Base-by-base conservation (phyloP, 2,888 invertebrate genomes). In the Chrysodeixis includens region DNA sequence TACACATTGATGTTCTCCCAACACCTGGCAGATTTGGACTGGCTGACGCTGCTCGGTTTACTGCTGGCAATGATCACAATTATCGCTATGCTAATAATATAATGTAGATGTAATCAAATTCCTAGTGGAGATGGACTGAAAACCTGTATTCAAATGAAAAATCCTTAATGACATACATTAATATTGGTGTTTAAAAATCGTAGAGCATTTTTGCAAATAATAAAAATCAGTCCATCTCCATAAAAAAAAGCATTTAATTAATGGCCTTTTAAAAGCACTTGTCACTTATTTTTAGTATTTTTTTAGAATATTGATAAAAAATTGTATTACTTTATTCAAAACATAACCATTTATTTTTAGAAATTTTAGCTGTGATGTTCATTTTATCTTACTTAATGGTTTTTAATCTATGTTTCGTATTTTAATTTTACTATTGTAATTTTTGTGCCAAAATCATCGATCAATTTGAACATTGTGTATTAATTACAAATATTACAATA, bases 41-140 rank as follows among this genome's bases (percentile, higher is more conserved):
- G 97, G 93, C 95, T 97, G 93, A 96, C 97, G 87, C 95, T 97
- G 90, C 95, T 97, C 91, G 96, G 97, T 91, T 95, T 97, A 89
- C 92, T 97, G 89, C 95, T 97, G 91, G 97, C 97, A 88, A 96
- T 97, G 84, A 94, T 97, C 88, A 96, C 97, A 82, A 96, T 97
- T 88, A 95, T 97, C 90, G 97, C 97, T 86, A 96, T 96, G 92
- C 95, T 96, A 91, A 93, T 96, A 86, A 92, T 96, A 84, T 96
- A 93, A 91, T 79, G 66, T 72, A 73, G 59, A 59, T 79, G 64
- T 79, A 59, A 71, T 62, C 51, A 62, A n/a, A 67, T 66, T 71
- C 20, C 30, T 58, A 10, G 16, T 26, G 51, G 57, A 66, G 56
- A 62, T 63, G 40, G 26, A 56, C 40, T 44, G 32, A 53, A 60